phyloP scores from a whole-genome alignment of 2,888 invertebrate species.

The Chrysolina americana region DNA sequence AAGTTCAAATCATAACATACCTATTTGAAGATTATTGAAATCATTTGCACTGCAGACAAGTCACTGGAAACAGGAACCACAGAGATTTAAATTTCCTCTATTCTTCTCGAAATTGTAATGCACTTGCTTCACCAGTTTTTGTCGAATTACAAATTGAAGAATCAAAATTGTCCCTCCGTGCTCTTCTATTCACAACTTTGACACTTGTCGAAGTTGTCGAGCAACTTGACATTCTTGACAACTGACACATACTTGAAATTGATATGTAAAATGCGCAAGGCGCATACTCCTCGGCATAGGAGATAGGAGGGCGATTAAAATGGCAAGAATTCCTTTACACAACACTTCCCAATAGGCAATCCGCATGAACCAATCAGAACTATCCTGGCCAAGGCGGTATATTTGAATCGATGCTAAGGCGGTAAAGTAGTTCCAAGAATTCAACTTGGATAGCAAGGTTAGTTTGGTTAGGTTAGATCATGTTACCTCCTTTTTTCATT shows the following conservation, averaged over 20 bases:
- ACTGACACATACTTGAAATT: conserved; percentile 4
- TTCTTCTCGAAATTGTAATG: conserved; percentile 5
- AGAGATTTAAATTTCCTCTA: not conserved
- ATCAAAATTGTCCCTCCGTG: not conserved
- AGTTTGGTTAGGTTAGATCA: too few species aligned
- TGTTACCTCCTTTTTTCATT: too few species aligned
- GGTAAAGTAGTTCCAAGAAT: too few species aligned
- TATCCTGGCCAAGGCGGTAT: too few species aligned
- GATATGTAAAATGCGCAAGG: too few species aligned
- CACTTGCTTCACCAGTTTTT: conserved; percentile 22
- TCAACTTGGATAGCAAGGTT: too few species aligned
- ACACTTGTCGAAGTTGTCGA: conserved; percentile 4
- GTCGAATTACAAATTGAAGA: conserved; percentile 13
- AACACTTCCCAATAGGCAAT: too few species aligned
- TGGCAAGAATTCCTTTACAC: too few species aligned
- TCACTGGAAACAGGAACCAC: not conserved
- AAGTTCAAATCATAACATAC: conserved; percentile 14
- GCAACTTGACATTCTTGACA: not conserved
- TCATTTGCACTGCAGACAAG: conserved; percentile 7
- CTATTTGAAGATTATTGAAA: not conserved
- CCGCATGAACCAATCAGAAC: too few species aligned
- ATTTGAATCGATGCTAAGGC: too few species aligned
- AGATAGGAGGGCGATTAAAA: too few species aligned
- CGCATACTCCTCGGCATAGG: too few species aligned
- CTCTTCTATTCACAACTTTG: conserved; percentile 6